phyloP scores from a whole-genome alignment of 2,888 invertebrate species.

The Trypoxylon attenuatum region DNA sequence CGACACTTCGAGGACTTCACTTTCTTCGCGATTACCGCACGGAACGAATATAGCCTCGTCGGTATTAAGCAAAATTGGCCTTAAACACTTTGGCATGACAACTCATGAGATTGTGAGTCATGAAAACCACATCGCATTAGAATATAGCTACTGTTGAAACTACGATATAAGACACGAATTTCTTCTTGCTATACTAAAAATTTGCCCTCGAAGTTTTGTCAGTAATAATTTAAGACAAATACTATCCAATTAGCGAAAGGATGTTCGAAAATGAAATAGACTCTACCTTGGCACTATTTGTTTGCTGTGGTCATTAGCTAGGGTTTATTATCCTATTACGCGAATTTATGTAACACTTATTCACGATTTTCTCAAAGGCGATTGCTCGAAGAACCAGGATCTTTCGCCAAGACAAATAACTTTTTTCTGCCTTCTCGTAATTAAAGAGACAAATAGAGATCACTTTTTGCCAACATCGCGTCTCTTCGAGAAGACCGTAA shows the following conservation, averaged over 20 bases:
- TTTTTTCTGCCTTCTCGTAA: constrained; percentile 4
- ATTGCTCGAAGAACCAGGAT: constrained; percentile 7
- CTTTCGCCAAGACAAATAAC: constrained; percentile 8
- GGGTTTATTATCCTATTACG: not conserved
- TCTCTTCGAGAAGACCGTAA: too few species aligned
- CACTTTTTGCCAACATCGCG: not conserved
- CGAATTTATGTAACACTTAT: constrained; percentile 13
- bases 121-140: too few species aligned
- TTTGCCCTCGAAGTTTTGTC: too few species aligned
- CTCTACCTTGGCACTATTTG: too few species aligned
- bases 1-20: constrained; percentile 39
- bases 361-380: constrained; percentile 8
- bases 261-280: not conserved
- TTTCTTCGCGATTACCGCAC: constrained; percentile 25
- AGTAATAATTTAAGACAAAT: too few species aligned
- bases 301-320: too few species aligned
- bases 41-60: not conserved
- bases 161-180: too few species aligned
- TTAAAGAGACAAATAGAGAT: not conserved
- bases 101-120: too few species aligned
- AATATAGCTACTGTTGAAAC: too few species aligned
- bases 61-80: too few species aligned
- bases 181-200: too few species aligned
- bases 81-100: too few species aligned
- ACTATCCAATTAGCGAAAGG: not conserved